A percentile compares a stretch with the other conserved stretches of the same genome.
Conservation (phyloP, 2,888 invertebrate species). For the Tachystola acroxantha region DNA sequence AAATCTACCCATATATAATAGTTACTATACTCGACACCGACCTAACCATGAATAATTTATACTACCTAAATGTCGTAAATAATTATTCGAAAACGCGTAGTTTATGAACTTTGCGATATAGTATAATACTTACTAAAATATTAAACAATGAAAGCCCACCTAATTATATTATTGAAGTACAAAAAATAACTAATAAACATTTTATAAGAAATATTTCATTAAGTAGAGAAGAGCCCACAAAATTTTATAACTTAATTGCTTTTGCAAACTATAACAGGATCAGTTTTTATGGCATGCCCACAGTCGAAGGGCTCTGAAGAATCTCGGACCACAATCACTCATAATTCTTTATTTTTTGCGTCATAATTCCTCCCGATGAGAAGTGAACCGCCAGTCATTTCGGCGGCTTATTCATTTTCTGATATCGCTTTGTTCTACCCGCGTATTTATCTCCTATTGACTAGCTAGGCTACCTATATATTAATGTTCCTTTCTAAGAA, state of each 20-base stretch:
- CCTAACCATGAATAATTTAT: no score
- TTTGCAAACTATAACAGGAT: slow-evolving; percentile 70
- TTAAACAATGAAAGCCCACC: no score
- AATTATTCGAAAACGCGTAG: no score
- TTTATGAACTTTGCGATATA: no score
- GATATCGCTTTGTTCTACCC: slow-evolving; percentile 22
- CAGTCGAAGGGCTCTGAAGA: slow-evolving; percentile 45
- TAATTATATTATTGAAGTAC: no score
- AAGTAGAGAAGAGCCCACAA: slow-evolving; percentile 59
- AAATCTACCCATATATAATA: no score
- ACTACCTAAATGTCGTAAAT: no score
- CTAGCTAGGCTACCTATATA: neutral
- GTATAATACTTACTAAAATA: no score
- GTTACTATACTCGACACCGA: no score
- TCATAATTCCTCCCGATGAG: slow-evolving; percentile 55
- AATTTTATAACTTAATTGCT: slow-evolving; percentile 73
- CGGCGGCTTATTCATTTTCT: slow-evolving; percentile 20
- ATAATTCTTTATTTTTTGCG: slow-evolving; percentile 48
- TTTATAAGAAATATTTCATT: slow-evolving; percentile 62
- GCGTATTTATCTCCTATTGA: slow-evolving; percentile 11
- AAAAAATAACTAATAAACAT: no score
- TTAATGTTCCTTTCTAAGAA: no score
- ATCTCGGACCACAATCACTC: slow-evolving; percentile 37
- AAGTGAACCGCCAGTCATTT: slow-evolving; percentile 41
- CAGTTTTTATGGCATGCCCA: slow-evolving; percentile 60